Conservation (phyloP, 92 coral and sea anemone species). For the Pocillopora grandis region DNA sequence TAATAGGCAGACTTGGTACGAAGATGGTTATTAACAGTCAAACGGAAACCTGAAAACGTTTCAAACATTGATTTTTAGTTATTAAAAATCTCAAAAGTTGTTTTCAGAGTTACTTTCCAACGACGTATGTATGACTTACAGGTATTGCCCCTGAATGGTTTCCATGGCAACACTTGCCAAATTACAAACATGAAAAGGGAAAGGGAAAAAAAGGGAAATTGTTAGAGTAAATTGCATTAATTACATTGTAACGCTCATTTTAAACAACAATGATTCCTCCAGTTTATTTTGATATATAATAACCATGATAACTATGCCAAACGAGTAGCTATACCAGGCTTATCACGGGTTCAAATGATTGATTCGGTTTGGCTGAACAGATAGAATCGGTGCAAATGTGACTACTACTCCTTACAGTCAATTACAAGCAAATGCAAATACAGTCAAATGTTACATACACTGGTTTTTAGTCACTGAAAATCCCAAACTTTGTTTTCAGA, state of each 20-base stretch:
- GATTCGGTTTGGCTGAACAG: background rate
- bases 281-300: background rate
- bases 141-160: background rate
- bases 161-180: background rate
- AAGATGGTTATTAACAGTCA: background rate
- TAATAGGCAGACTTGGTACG: background rate
- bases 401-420: too few species aligned
- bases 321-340: background rate
- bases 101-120: too few species aligned
- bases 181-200: background rate
- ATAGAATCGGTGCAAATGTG: too few species aligned
- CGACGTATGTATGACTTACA: background rate
- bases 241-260: background rate
- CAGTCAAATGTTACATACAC: too few species aligned
- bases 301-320: background rate
- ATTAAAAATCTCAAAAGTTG: background rate
- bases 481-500: background rate
- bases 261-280: background rate
- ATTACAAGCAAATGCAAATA: too few species aligned
- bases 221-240: background rate
- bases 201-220: background rate
- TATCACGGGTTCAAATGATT: background rate
- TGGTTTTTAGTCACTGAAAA: background rate
- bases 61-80: background rate
- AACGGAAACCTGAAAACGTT: background rate